A percentile compares a stretch with the other conserved stretches of the same genome.
phyloP scores from a whole-genome alignment of 2,797 vertebrate genomes.

The Phaenicophaeus curvirostris region DNA sequence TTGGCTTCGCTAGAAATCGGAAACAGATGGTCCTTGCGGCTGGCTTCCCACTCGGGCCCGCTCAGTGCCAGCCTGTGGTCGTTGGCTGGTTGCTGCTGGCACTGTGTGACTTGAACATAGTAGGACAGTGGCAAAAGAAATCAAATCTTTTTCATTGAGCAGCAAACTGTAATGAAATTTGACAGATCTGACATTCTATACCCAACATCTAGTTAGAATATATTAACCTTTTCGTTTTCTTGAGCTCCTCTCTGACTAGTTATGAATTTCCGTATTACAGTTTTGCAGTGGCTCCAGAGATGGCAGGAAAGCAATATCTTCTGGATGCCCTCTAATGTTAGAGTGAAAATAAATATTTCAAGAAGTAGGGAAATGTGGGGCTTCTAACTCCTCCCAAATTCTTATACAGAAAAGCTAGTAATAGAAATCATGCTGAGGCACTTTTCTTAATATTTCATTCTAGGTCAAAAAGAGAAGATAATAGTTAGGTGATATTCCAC shows the following conservation, averaged over 20 bases:
- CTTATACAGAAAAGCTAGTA: background rate
- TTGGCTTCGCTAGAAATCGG: conserved; percentile 87
- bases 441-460: background rate
- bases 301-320: background rate
- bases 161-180: conserved; percentile 86
- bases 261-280: conserved; percentile 70
- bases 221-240: conserved; percentile 87
- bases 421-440: background rate
- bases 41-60: conserved; percentile 83
- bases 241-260: conserved; percentile 73
- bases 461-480: background rate
- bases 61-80: conserved; percentile 88
- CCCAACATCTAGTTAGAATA: conserved; percentile 85
- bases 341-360: background rate
- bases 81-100: conserved; percentile 89
- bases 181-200: conserved; percentile 89
- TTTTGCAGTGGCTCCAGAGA: background rate
- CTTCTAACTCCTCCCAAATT: background rate
- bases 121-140: conserved; percentile 87
- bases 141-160: conserved; percentile 85
- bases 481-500: background rate
- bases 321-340: background rate
- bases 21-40: conserved; percentile 95
- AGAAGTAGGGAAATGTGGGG: background rate
- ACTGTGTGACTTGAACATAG: conserved; percentile 85